phyloP scores from a whole-genome alignment of 2,888 invertebrate genomes.

The Oscheius sp. region DNA sequence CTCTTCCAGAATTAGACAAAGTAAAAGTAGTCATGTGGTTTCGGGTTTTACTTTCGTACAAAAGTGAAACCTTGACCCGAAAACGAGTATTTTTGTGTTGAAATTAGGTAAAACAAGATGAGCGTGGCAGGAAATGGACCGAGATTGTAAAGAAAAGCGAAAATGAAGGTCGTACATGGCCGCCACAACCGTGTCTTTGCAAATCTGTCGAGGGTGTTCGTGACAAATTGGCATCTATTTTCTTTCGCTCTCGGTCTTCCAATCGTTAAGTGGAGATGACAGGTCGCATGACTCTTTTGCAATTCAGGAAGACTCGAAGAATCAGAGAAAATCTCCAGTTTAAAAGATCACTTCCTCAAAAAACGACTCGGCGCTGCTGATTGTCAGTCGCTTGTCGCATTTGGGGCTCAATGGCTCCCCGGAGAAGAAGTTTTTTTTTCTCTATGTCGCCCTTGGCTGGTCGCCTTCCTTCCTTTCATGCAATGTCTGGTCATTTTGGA shows the following conservation, averaged over 20 bases:
- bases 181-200: conserved; percentile 2
- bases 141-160: conserved; percentile 10
- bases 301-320: no score
- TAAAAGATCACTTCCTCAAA: not conserved
- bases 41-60: no score
- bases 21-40: no score
- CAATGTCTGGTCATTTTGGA: not conserved
- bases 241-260: no score
- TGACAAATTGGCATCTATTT: conserved; percentile 22
- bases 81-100: no score
- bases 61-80: no score
- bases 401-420: conserved; percentile 25
- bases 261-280: no score
- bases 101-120: no score
- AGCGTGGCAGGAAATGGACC: not conserved
- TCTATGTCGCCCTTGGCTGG: conserved; percentile 1
- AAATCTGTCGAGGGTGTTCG: conserved; percentile 16
- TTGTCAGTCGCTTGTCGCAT: conserved; percentile 21
- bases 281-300: no score
- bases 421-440: not conserved
- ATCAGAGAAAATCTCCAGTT: no score
- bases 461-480: not conserved
- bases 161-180: conserved; percentile 14
- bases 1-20: no score
- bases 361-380: conserved; percentile 9